phyloP scores from a whole-genome alignment of 2,113 vertebrate species.

The Hystrix brachyura region DNA sequence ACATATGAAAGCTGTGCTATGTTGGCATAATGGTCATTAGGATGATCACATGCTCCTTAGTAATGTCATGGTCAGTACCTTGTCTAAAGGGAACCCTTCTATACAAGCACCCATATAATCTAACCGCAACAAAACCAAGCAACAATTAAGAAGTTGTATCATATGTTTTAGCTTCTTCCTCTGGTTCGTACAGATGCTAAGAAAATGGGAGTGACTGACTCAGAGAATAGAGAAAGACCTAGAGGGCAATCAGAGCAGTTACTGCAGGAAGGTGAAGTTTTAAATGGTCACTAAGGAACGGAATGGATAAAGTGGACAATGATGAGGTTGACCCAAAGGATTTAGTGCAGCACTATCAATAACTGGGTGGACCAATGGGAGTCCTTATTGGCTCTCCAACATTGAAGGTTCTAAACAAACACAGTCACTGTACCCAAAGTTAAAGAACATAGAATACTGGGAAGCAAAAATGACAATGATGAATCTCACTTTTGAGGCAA shows the following conservation, averaged over 20 bases:
- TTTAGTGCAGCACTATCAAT: neutral
- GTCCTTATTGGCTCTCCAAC: neutral
- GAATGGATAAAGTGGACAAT: neutral
- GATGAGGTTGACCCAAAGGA: neutral
- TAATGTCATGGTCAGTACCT: neutral
- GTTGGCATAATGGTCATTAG: neutral
- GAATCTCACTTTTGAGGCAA: neutral
- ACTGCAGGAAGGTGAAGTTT: neutral
- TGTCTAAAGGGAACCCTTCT: neutral
- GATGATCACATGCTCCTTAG: neutral
- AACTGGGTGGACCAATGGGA: neutral
- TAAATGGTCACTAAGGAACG: neutral
- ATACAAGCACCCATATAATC: neutral
- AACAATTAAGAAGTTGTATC: neutral
- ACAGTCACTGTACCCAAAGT: neutral
- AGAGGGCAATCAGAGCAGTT: neutral
- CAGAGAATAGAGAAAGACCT: neutral
- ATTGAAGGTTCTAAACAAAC: neutral
- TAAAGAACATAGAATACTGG: neutral
- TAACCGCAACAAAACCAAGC: neutral
- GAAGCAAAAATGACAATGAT: neutral
- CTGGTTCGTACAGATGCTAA: neutral
- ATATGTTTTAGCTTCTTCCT: neutral
- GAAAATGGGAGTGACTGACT: neutral
- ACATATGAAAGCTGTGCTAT: neutral